A percentile compares a stretch with the other conserved stretches of the same genome.
phyloP scores from a whole-genome alignment of 2,797 vertebrate species.

The Pseudochirops corinnae region DNA sequence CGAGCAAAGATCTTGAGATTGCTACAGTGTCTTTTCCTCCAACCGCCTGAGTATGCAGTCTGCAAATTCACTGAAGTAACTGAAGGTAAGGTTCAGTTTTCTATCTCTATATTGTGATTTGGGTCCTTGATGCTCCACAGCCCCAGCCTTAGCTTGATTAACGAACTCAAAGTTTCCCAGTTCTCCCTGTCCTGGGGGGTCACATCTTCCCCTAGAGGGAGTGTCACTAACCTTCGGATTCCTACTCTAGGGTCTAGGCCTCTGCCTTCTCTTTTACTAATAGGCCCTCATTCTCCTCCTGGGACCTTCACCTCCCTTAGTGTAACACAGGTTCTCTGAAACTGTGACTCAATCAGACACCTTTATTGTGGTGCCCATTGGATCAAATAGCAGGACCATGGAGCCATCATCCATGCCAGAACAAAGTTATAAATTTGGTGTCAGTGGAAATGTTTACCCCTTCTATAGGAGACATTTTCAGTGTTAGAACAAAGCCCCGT shows the following conservation, averaged over 20 bases:
- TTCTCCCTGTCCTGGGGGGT: neutral
- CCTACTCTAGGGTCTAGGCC: neutral
- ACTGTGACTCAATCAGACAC: neutral
- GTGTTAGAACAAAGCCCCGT: neutral
- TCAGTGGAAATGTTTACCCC: neutral
- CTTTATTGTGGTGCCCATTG: neutral
- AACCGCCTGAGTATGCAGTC: neutral
- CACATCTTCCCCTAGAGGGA: neutral
- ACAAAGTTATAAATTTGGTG: neutral
- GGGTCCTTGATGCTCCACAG: no score
- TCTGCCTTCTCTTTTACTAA: neutral
- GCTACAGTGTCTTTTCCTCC: neutral
- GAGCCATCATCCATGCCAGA: neutral
- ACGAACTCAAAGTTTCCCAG: neutral
- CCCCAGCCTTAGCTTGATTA: no score
- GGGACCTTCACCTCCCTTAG: neutral
- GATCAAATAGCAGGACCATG: neutral
- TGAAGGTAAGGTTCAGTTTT: neutral
- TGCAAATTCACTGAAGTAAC: neutral
- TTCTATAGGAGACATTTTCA: neutral
- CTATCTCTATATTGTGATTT: neutral
- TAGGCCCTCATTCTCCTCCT: neutral
- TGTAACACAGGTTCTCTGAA: neutral
- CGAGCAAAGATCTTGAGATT: neutral
- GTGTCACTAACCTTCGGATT: neutral